These are phyloP conservation scores for Hydrocynus forskahlii DNA, from an alignment of 2,797 vertebrate species.

Conservation along the genomic window DNA sequence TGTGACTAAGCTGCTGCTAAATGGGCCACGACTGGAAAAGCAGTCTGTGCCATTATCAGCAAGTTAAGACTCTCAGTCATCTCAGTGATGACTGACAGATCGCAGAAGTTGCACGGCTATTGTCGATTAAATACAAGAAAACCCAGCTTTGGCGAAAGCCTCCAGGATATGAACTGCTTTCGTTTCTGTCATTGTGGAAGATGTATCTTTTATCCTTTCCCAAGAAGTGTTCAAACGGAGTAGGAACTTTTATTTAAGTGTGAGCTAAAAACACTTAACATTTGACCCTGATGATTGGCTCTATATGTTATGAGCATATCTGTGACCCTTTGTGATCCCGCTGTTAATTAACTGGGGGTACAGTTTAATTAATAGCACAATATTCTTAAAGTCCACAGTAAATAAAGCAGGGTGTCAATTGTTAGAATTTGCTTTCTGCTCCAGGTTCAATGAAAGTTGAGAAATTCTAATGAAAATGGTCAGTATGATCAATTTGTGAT, in stretches of 20 bases:
- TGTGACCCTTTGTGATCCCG: no score
- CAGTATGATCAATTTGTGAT: no score
- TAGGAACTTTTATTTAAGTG: not conserved
- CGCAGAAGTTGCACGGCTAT: not conserved
- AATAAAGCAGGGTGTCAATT: no score
- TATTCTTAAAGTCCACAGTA: no score
- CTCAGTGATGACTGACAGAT: conserved; percentile 31
- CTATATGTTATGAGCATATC: no score
- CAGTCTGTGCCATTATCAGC: conserved; percentile 15
- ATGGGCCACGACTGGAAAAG: conserved; percentile 38
- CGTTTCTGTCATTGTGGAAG: not conserved
- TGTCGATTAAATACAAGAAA: not conserved
- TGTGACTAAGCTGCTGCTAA: conserved; percentile 35
- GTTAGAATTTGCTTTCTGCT: no score
- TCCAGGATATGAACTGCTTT: not conserved
- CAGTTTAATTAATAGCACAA: no score
- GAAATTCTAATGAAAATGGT: no score
- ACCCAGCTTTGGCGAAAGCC: not conserved
- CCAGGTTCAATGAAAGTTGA: no score
- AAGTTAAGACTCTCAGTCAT: conserved; percentile 2
- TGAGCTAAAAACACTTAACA: no score
- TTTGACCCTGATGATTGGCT: no score
- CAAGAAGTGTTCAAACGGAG: not conserved
- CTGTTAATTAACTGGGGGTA: no score
- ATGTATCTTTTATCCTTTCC: not conserved